Evolutionary conservation across 2,113 vertebrate genomes (phyloP), one percentile per base, ranked within the genome.

Genomic region (Cacatua alba): DNA sequence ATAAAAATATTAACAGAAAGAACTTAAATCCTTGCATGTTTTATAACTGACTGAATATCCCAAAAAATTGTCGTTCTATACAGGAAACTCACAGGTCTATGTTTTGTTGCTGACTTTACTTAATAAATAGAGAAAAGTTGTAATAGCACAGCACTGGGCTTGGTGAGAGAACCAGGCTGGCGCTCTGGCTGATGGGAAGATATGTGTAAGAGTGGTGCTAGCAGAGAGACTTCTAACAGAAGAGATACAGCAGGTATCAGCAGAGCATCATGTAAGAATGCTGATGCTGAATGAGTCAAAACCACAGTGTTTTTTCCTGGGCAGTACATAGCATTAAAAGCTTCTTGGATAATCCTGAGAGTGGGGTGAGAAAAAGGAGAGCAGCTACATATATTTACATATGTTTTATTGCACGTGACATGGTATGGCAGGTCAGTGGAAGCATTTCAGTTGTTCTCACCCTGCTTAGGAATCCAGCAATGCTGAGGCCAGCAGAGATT

Each of bases 231-330:
- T 29, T 89, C 80, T 76, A 37, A 44, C 16, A 35, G 35, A 51
- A n/a, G 62, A 85, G 49, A 24, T 69, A 7, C 12, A 52, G 35
- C 4, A 0, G 10, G 2, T 57, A 80, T 72, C 48, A 64, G 13
- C 76, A 84, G 41, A 88, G n/a, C 18, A 13, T 90, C 0, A 0
- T 46, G 53, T 77, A 57, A 75, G 41, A 80, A n/a, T 0, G 0
- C 29, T 52, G 64, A 35, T 87, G 77, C 53, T 76, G 41, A 91
- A 59, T 33, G 49, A 87, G 41, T 72, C 35, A 81, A 88, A 88
- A 68, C 28, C 10, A 25, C 19, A 26, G 39, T 44, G 39, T 17
- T 91, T 87, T 94, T 65, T 60, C 53, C 37, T 72, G 43, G 63
- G 26, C 31, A 68, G 26, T 62, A 49, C 7, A 14, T 12, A 43